Conservation (phyloP, 2,113 vertebrate species). For the Dryoscopus gambensis region DNA sequence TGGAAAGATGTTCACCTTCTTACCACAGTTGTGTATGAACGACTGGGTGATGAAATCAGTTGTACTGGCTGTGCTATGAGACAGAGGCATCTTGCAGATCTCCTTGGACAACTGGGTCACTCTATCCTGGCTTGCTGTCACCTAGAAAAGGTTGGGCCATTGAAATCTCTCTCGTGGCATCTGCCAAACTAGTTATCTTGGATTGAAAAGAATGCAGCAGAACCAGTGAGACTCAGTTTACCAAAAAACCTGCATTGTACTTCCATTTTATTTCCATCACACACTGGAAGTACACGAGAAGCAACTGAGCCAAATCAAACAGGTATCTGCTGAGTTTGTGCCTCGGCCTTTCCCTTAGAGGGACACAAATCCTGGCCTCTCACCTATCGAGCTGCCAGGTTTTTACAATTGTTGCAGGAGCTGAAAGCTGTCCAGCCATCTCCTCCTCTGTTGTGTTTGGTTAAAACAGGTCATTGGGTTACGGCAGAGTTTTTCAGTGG, state of each 20-base stretch:
- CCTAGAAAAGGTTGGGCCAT: neutral
- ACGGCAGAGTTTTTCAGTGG: neutral
- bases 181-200: neutral
- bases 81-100: neutral
- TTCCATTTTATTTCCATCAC: neutral
- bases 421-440: neutral
- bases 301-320: neutral
- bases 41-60: neutral
- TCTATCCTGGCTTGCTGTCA: neutral
- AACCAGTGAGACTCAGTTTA: neutral
- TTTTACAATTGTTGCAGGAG: neutral
- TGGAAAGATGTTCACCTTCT: neutral
- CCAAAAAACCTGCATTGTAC: neutral
- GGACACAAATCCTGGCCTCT: neutral
- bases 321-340: neutral
- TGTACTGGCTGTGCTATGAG: neutral
- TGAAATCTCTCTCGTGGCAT: neutral
- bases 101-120: neutral
- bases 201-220: neutral
- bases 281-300: neutral
- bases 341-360: neutral
- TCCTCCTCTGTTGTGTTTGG: neutral
- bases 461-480: neutral
- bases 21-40: neutral
- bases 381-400: neutral